phyloP scores from a whole-genome alignment of 53 echinoderm and acorn worm genomes.

The Astropecten irregularis region DNA sequence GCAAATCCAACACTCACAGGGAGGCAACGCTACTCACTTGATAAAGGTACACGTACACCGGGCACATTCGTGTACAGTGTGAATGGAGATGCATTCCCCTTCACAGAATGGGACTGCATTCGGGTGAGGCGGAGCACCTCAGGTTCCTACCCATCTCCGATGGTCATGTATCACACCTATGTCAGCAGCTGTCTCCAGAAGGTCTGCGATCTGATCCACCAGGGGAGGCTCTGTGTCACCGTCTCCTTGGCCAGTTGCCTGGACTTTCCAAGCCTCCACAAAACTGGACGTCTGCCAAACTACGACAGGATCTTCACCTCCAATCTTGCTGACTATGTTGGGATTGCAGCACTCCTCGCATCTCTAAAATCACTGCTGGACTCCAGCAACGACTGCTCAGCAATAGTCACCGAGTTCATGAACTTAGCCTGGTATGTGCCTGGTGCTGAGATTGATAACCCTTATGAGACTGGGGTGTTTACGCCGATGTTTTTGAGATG shows the following conservation, averaged over 20 bases:
- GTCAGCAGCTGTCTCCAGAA: conserved; percentile 46
- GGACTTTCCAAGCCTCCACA: conserved; percentile 4
- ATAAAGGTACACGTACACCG: background rate
- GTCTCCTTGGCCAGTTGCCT: conserved; percentile 25
- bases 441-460: background rate
- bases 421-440: conserved; percentile 12
- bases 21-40: background rate
- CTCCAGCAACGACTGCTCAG: conserved; percentile 4
- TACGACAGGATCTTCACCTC: conserved; percentile 69
- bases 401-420: conserved; percentile 32
- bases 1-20: conserved; percentile 65
- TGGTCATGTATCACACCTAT: conserved; percentile 52
- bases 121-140: conserved; percentile 12
- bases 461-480: background rate
- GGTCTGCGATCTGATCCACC: background rate
- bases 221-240: background rate
- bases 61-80: conserved; percentile 52
- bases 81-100: conserved; percentile 11
- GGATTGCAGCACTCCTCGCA: conserved; percentile 25
- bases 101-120: conserved; percentile 62
- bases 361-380: conserved; percentile 43
- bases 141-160: conserved; percentile 14
- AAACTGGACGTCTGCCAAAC: background rate
- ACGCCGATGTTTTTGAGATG: background rate
- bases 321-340: conserved; percentile 53